These are phyloP conservation scores for Lepidonotus clava DNA, from an alignment of 2,888 invertebrate genomes.

Conservation along the genomic window DNA sequence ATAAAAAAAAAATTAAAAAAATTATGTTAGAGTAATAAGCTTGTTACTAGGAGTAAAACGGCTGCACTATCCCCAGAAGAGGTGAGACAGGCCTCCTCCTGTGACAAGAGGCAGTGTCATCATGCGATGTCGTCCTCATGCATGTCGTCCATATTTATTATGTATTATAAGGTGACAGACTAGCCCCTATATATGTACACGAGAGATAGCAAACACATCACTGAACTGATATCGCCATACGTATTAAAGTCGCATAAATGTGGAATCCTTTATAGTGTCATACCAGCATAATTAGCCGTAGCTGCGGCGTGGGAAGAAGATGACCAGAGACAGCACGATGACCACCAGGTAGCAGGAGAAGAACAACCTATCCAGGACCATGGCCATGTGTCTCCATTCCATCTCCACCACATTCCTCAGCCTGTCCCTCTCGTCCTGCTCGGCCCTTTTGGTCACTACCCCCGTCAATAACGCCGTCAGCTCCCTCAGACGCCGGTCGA, in stretches of 20 bases:
- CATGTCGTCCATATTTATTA: no score
- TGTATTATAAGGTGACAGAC: no score
- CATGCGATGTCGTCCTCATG: no score
- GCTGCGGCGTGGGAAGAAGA: conserved; percentile 38
- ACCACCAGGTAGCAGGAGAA: conserved; percentile 47
- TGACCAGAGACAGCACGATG: conserved; percentile 32
- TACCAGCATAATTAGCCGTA: not conserved
- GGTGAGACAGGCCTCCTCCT: no score
- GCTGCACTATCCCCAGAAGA: no score
- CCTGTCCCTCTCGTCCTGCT: not conserved
- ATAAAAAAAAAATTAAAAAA: no score
- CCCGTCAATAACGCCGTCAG: not conserved
- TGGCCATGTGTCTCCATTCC: conserved; percentile 50
- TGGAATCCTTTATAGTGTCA: not conserved
- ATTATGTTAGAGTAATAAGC: no score
- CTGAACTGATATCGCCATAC: no score
- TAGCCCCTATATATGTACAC: no score
- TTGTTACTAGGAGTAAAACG: no score
- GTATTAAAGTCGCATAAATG: not conserved
- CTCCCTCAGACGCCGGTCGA: conserved; percentile 12
- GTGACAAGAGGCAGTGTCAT: no score
- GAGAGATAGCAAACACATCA: no score
- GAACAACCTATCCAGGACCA: conserved; percentile 43
- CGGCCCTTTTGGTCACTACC: not conserved
- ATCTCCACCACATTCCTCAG: not conserved